Evolutionary conservation across 2,888 invertebrate genomes (phyloP).

Genomic region (Rotaria sp.): DNA sequence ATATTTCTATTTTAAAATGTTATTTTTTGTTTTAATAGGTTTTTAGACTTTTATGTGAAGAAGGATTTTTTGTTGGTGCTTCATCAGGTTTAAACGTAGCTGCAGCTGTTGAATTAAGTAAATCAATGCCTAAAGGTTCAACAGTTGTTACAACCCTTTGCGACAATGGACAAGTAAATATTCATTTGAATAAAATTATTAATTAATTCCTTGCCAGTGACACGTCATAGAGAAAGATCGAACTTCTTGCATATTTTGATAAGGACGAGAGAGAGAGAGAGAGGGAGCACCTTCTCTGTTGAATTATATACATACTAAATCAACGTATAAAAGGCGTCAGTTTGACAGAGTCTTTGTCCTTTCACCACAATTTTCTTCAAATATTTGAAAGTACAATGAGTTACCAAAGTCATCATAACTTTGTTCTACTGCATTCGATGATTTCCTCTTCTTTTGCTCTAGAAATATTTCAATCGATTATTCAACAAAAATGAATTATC

Average conservation of each 20-base stretch:
- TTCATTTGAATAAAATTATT: not conserved
- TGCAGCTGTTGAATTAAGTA: conserved; percentile 51
- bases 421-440: no score
- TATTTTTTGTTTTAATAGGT: conserved; percentile 40
- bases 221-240: no score
- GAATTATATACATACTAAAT: no score
- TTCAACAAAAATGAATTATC: not conserved
- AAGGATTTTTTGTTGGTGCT: conserved; percentile 55
- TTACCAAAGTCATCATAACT: no score
- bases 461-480: conserved; percentile 13
- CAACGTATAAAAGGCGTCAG: no score
- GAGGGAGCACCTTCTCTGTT: no score
- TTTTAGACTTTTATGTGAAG: conserved; percentile 52
- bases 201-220: no score
- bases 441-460: not conserved
- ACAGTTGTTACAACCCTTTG: conserved; percentile 54
- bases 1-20: conserved; percentile 42
- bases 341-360: no score
- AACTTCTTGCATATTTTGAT: no score
- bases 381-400: no score
- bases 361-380: no score
- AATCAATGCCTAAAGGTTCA: conserved; percentile 52
- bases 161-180: conserved; percentile 52
- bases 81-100: conserved; percentile 53
- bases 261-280: no score